phyloP scores from a whole-genome alignment of 2,888 invertebrate species.

The Perdita meconis region DNA sequence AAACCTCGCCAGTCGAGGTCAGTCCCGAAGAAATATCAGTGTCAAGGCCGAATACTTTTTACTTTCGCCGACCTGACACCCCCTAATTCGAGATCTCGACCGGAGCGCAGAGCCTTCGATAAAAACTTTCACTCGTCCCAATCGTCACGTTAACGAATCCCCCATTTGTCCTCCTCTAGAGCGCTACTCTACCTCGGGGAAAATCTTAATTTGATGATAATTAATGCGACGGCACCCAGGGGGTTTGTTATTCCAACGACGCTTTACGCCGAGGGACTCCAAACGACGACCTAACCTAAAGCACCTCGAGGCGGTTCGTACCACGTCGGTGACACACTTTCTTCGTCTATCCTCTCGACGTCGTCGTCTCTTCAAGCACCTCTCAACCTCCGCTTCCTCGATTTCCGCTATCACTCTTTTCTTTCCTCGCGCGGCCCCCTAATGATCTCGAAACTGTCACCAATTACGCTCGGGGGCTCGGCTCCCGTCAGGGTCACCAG shows the following conservation, averaged over 20 bases:
- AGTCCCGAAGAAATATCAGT: neutral
- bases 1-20: too few relatives aligned
- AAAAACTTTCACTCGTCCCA: neutral
- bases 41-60: slow-evolving; percentile 12
- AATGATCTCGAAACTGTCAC: slow-evolving; percentile 3
- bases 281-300: slow-evolving; percentile 58
- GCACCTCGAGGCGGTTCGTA: slow-evolving; percentile 54
- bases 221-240: slow-evolving; percentile 17
- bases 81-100: neutral
- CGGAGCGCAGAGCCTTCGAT: neutral
- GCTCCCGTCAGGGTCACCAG: slow-evolving; percentile 32
- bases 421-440: neutral
- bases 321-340: slow-evolving; percentile 72
- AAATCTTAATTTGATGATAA: slow-evolving; percentile 27
- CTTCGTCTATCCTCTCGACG: slow-evolving; percentile 55
- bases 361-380: slow-evolving; percentile 44
- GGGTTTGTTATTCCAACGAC: slow-evolving; percentile 43
- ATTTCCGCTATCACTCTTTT: slow-evolving; percentile 19
- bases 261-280: slow-evolving; percentile 49
- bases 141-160: neutral
- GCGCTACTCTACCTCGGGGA: neutral
- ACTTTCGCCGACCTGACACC: neutral
- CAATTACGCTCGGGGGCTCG: slow-evolving; percentile 26
- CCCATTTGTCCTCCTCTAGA: neutral
- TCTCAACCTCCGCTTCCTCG: slow-evolving; percentile 39